These are phyloP conservation scores for Pharmacophagus antenor DNA, from an alignment of 2,888 invertebrate species.

Conservation along the genomic window DNA sequence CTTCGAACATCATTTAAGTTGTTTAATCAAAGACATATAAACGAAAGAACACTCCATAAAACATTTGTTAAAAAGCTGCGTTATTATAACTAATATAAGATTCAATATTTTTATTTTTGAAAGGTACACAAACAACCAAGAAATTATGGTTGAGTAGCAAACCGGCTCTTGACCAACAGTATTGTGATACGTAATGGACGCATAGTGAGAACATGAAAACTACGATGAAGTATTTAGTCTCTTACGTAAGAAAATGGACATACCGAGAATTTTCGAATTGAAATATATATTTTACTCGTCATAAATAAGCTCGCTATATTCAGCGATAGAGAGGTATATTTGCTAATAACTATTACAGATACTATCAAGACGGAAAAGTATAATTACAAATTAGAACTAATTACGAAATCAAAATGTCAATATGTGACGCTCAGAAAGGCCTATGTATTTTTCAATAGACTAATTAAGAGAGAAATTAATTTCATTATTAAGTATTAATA, in stretches of 20 bases:
- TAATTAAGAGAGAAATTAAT: slow-evolving; percentile 1
- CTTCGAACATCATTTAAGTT: too few relatives aligned
- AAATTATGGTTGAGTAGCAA: slow-evolving; percentile 35
- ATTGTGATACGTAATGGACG: slow-evolving; percentile 64
- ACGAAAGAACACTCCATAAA: too few relatives aligned
- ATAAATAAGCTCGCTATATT: slow-evolving; percentile 15
- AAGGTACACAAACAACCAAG: slow-evolving; percentile 31
- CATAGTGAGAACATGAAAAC: slow-evolving; percentile 56
- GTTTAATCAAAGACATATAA: too few relatives aligned
- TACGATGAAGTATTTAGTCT: slow-evolving; percentile 35
- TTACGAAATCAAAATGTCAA: too few relatives aligned
- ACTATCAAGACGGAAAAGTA: neutral
- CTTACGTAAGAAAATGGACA: slow-evolving; percentile 34
- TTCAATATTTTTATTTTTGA: slow-evolving; percentile 34
- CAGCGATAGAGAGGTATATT: slow-evolving; percentile 4
- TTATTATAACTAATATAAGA: too few relatives aligned
- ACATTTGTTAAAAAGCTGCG: too few relatives aligned
- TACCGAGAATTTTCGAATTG: neutral
- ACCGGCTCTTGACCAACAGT: slow-evolving; percentile 50
- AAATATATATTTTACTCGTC: slow-evolving; percentile 2
- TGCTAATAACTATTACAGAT: neutral
- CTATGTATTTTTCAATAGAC: neutral
- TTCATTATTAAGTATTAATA: slow-evolving; percentile 21
- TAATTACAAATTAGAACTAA: neutral
- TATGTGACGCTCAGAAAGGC: neutral